Conservation (phyloP, 2,888 invertebrate species). For the Dromius quadrimaculatus region DNA sequence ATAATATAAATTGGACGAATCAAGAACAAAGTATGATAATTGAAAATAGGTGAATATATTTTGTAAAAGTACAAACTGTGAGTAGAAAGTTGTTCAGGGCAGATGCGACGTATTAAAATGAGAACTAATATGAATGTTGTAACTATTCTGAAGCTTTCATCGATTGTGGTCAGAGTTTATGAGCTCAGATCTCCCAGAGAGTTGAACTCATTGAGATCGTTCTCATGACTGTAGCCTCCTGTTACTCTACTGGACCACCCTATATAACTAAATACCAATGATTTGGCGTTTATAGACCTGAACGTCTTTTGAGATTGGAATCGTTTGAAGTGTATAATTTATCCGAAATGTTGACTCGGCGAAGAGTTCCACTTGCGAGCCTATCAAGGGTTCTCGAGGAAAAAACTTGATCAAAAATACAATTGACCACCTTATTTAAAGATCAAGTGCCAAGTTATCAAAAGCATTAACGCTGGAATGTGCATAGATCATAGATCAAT, state of each 20-base stretch:
- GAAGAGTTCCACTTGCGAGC: constrained; percentile 30
- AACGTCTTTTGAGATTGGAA: not conserved
- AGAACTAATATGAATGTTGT: too few species aligned
- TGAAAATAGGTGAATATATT: too few species aligned
- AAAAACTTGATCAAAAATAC: constrained; percentile 41
- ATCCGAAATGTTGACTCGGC: not conserved
- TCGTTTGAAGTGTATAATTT: constrained; percentile 1
- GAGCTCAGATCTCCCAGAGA: too few species aligned
- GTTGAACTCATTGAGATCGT: too few species aligned
- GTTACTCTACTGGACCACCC: not conserved
- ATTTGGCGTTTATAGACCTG: not conserved
- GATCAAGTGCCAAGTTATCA: constrained; percentile 49
- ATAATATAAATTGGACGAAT: too few species aligned
- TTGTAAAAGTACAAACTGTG: too few species aligned
- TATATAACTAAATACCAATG: not conserved
- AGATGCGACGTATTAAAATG: too few species aligned
- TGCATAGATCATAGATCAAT: constrained; percentile 51
- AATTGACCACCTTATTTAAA: constrained; percentile 46
- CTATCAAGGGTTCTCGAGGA: constrained; percentile 37
- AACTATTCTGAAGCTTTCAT: too few species aligned
- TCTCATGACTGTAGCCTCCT: too few species aligned
- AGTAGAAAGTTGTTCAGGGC: too few species aligned
- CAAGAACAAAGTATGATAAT: too few species aligned
- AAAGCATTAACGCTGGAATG: constrained; percentile 32
- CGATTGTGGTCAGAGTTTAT: too few species aligned